These are phyloP conservation scores for Sanderia malayensis DNA, from an alignment of 30 jellyfish, hydroid and myxozoan species.

Conservation along the genomic window DNA sequence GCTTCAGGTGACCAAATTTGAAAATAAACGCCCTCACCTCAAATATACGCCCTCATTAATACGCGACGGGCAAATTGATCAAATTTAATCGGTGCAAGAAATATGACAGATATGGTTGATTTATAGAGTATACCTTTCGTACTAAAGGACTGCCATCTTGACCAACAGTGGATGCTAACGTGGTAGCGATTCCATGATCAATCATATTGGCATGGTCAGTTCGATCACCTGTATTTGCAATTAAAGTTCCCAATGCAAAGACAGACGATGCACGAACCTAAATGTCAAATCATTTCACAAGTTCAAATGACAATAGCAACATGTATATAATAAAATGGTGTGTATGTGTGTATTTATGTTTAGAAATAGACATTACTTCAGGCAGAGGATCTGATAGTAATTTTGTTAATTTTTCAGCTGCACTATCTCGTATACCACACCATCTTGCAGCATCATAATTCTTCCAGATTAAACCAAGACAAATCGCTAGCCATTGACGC, in stretches of 20 bases:
- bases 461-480: constrained; percentile 94
- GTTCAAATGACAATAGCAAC: no score
- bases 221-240: constrained; percentile 95
- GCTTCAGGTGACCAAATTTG: no score
- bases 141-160: constrained; percentile 99
- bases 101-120: background rate
- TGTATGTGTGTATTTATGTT: no score
- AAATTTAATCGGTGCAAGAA: no score
- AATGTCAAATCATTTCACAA: no score
- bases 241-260: constrained; percentile 86
- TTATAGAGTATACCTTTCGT: constrained; percentile 65
- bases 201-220: constrained; percentile 98
- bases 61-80: no score
- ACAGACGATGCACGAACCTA: constrained; percentile 99
- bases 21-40: no score
- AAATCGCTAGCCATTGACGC: constrained; percentile 96
- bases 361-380: constrained; percentile 52
- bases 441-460: constrained; percentile 97
- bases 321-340: no score
- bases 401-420: constrained; percentile 94
- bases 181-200: constrained; percentile 97
- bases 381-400: constrained; percentile 90
- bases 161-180: constrained; percentile 77
- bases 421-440: constrained; percentile 99
- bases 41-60: no score